phyloP scores from a whole-genome alignment of 2,797 vertebrate species.

The Sitta carolinensis region DNA sequence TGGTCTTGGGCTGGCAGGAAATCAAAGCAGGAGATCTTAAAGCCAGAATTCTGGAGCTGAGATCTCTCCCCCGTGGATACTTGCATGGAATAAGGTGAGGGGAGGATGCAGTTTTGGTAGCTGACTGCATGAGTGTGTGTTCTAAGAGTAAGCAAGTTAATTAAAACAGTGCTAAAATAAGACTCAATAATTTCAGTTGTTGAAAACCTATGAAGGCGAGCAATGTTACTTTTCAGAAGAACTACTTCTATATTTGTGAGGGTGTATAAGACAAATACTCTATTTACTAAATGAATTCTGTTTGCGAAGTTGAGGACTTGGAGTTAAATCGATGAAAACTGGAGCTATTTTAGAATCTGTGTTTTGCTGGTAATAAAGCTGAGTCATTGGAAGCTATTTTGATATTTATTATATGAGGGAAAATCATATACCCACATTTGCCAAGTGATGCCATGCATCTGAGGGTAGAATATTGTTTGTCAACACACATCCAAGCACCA shows the following conservation, averaged over 20 bases:
- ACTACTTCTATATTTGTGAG: background rate
- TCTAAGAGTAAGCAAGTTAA: background rate
- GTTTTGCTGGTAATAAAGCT: background rate
- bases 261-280: background rate
- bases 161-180: background rate
- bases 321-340: background rate
- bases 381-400: background rate
- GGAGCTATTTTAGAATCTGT: background rate
- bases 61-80: rapidly evolving
- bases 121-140: background rate
- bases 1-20: background rate
- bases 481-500: background rate
- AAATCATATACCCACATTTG: background rate
- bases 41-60: background rate
- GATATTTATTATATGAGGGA: background rate
- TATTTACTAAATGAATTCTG: background rate
- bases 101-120: background rate
- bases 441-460: background rate
- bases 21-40: background rate
- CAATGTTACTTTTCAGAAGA: background rate
- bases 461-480: constrained; percentile 24
- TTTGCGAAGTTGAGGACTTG: background rate
- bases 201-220: background rate
- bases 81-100: background rate
- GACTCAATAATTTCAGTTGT: background rate